A percentile compares a stretch with the other conserved stretches of the same genome.
These are phyloP conservation scores for Spea bombifrons DNA, from an alignment of 2,113 vertebrate genomes.

Conservation along the genomic window DNA sequence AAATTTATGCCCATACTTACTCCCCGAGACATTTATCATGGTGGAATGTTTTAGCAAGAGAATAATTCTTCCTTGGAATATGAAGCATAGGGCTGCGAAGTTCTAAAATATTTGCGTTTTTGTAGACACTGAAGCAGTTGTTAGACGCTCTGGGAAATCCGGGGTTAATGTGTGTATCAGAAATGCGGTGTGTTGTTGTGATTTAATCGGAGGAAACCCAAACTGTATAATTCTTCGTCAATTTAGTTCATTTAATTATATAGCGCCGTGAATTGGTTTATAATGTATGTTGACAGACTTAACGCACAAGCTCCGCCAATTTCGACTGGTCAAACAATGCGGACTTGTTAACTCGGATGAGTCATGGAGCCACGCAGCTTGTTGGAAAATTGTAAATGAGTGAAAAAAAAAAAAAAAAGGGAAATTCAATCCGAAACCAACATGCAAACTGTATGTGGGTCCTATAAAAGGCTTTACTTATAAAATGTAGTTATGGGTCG, in stretches of 20 bases:
- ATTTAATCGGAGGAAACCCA: neutral
- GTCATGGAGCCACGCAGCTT: neutral
- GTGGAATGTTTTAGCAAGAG: conserved; percentile 7
- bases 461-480: too few relatives aligned
- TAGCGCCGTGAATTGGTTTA: neutral
- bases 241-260: conserved; percentile 4
- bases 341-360: conserved; percentile 19
- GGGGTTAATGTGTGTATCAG: too few relatives aligned
- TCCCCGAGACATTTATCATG: neutral
- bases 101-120: too few relatives aligned
- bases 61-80: neutral
- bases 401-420: conserved; percentile 10
- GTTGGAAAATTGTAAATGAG: neutral
- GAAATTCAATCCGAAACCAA: conserved; percentile 11
- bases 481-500: too few relatives aligned
- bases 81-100: too few relatives aligned
- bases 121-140: too few relatives aligned
- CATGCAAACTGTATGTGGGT: conserved; percentile 14
- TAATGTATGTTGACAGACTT: conserved; percentile 22
- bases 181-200: neutral
- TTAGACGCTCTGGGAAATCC: too few relatives aligned
- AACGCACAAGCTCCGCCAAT: conserved; percentile 16
- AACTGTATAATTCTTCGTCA: neutral
- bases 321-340: conserved; percentile 24
- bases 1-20: neutral